A percentile compares a stretch with the other conserved stretches of the same genome.
phyloP scores from a whole-genome alignment of 2,797 vertebrate species.

The Ispidina picta region DNA sequence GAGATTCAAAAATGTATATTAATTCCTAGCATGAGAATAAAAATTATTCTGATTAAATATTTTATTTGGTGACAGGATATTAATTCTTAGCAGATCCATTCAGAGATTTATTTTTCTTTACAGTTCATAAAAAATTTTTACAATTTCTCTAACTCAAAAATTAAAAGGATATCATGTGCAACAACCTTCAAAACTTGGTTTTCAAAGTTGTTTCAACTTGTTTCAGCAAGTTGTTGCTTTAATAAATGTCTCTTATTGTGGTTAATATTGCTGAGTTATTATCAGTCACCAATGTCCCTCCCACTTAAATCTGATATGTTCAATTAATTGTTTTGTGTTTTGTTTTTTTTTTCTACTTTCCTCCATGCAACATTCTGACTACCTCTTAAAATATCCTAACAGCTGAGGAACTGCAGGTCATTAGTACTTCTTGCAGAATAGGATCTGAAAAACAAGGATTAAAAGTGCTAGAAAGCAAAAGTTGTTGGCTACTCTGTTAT shows the following conservation, averaged over 20 bases:
- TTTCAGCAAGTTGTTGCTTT: background rate
- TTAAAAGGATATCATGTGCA: background rate
- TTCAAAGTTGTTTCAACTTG: too few relatives aligned
- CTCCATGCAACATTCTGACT: background rate
- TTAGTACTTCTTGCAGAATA: background rate
- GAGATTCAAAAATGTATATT: background rate
- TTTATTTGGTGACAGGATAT: background rate
- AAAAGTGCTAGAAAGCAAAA: background rate
- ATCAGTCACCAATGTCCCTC: background rate
- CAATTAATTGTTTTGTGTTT: background rate
- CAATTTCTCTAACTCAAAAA: background rate
- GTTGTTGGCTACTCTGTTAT: background rate
- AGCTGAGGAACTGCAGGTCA: background rate
- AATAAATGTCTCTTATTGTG: background rate
- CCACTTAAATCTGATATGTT: background rate
- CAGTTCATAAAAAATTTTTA: background rate
- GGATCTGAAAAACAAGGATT: background rate
- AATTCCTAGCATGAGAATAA: background rate
- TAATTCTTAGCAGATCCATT: background rate
- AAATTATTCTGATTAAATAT: background rate
- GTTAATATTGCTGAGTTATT: background rate
- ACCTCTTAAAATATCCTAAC: background rate
- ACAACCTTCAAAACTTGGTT: background rate
- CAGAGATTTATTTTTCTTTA: background rate
- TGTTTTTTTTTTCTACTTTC: background rate